A percentile compares a stretch with the other conserved stretches of the same genome.
phyloP scores from a whole-genome alignment of 2,113 vertebrate genomes.

The Xenopus laevis region DNA sequence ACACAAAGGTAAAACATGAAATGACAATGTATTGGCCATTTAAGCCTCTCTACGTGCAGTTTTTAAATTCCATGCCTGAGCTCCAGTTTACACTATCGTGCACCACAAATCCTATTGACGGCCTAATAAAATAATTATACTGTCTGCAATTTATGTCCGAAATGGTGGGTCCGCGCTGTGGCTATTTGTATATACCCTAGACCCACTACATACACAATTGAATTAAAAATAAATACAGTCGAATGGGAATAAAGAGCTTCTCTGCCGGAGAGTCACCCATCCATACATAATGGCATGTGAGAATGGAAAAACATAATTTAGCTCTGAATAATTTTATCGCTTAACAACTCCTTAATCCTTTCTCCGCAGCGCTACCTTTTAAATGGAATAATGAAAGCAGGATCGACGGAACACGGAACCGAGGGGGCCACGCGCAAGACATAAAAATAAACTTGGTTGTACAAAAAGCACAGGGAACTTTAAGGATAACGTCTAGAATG shows the following conservation, averaged over 20 bases:
- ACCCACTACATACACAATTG: slow-evolving; percentile 18
- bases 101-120: neutral
- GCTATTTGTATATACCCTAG: neutral
- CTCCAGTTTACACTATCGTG: neutral
- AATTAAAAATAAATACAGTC: slow-evolving; percentile 34
- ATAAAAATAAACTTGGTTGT: slow-evolving; percentile 45
- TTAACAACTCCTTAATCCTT: slow-evolving; percentile 55
- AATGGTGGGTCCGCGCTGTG: neutral
- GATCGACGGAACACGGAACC: neutral
- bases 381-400: slow-evolving; percentile 27
- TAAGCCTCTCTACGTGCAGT: neutral
- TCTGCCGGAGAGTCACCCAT: slow-evolving; percentile 27
- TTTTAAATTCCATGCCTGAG: neutral
- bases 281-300: slow-evolving; percentile 45
- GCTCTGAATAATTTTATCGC: slow-evolving; percentile 54
- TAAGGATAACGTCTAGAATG: slow-evolving; percentile 52
- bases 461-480: slow-evolving; percentile 32
- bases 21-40: too few species aligned
- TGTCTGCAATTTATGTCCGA: neutral
- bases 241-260: slow-evolving; percentile 10
- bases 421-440: neutral
- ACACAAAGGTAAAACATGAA: too few species aligned
- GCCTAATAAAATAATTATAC: slow-evolving; percentile 3
- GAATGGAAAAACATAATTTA: slow-evolving; percentile 49
- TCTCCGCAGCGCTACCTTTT: slow-evolving; percentile 45